Evolutionary conservation across 2,113 vertebrate genomes (phyloP), one percentile per base, ranked within the genome.

Genomic region (Sorex fumeus): DNA sequence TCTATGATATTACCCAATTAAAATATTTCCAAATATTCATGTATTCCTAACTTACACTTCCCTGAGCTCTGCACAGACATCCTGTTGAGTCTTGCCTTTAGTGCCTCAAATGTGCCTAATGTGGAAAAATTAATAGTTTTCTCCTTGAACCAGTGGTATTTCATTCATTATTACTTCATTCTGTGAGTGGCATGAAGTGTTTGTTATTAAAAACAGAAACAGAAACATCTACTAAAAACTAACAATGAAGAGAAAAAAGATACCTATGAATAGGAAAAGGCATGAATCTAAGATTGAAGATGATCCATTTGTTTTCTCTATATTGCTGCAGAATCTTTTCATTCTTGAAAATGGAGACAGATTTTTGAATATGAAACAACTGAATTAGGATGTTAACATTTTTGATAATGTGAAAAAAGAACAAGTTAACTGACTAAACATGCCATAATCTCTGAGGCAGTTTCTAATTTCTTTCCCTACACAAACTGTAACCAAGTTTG

Each of bases 391-490:
- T 80, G 19, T 90, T 78, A 90, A 90, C 40, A 76, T 75, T 92
- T 93, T 50, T 84, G 16, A 85, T 67, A 81, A 66, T 47, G 45
- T 81, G 79, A 62, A 91, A 85, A 93, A 92, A 67, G 64, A 96
- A 60, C 40, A 96, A 67, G 36, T 2, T 62, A 80, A 93, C 66
- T 95, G 91, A 71, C 40, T 95, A 70, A 89, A 40, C 57, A 94
- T 66, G 30, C 77, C 32, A 79, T 95, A 95, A 92, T 72, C 62
- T 95, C 86, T 82, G 36, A 94, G 75, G 84, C 71, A 84, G 92
- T 96, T 96, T 95, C 77, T 94, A 84, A 97, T 95, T 93, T 95
- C 16, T 96, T 93, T 60, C 94, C 34, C 83, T 80, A 91, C 91
- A 50, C 47, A 50, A 34, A 92, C 0, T 4, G 60, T 67, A 95